Evolutionary conservation across 2,888 invertebrate species (phyloP).

Genomic region (Callimorpha dominula): DNA sequence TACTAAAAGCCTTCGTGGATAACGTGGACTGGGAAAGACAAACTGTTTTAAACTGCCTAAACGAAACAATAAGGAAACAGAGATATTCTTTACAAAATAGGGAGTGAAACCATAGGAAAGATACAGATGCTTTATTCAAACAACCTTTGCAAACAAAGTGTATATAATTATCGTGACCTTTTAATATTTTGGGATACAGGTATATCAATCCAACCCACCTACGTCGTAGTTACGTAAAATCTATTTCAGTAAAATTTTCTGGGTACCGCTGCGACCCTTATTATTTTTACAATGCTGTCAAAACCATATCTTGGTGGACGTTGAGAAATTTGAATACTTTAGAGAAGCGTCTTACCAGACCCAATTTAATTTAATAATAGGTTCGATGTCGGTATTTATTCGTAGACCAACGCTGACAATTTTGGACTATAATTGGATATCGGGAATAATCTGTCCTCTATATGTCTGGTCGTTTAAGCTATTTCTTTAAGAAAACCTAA

Average conservation of each 20-base stretch:
- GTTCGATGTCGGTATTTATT: background rate
- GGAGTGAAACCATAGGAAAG: background rate
- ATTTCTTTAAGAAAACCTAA: too few species aligned
- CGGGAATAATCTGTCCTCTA: background rate
- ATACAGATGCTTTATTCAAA: background rate
- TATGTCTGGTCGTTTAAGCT: too few species aligned
- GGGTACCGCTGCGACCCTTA: background rate
- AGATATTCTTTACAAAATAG: too few species aligned
- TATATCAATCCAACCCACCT: background rate
- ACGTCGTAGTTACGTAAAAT: background rate
- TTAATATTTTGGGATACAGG: background rate
- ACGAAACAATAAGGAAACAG: too few species aligned
- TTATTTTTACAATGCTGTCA: constrained; percentile 16
- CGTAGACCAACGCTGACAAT: background rate
- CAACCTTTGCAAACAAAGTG: background rate
- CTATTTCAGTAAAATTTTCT: background rate
- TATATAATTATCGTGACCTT: background rate
- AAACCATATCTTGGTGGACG: constrained; percentile 2
- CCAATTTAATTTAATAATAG: background rate
- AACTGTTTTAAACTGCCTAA: too few species aligned
- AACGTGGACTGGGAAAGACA: too few species aligned
- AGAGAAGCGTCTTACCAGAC: background rate
- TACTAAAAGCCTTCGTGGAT: too few species aligned
- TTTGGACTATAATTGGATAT: background rate
- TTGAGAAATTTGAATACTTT: background rate